These are phyloP conservation scores for Cheilosia vernalis DNA, from an alignment of 2,888 invertebrate species.

Conservation along the genomic window DNA sequence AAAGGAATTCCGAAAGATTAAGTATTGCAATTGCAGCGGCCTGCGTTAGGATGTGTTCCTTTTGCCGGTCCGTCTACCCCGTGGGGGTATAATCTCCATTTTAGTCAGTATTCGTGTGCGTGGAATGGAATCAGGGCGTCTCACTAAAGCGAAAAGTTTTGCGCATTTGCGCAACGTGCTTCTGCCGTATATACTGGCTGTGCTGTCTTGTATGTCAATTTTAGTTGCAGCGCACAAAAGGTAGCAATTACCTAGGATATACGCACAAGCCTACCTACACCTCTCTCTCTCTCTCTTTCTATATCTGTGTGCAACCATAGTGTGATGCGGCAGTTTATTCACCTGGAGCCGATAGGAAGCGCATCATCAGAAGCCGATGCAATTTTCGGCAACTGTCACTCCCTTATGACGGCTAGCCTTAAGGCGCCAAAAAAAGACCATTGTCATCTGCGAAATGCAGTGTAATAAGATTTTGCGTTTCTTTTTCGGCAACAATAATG, in stretches of 20 bases:
- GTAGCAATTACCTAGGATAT: conserved; percentile 74
- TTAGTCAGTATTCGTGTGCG: conserved; percentile 59
- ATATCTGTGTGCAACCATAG: background rate
- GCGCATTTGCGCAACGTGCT: conserved; percentile 71
- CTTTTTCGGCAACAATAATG: conserved; percentile 36
- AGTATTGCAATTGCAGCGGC: conserved; percentile 70
- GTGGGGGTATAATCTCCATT: conserved; percentile 72
- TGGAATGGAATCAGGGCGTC: conserved; percentile 68
- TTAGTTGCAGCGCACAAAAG: conserved; percentile 64
- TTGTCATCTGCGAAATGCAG: conserved; percentile 29
- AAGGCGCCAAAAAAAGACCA: conserved; percentile 56
- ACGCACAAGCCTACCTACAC: conserved; percentile 41
- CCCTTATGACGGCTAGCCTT: conserved; percentile 54
- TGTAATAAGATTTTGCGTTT: conserved; percentile 19
- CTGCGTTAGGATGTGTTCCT: conserved; percentile 38
- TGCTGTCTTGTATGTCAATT: conserved; percentile 74
- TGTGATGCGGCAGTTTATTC: conserved; percentile 53
- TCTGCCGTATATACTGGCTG: conserved; percentile 29
- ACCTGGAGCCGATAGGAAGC: conserved; percentile 28
- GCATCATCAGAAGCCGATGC: background rate
- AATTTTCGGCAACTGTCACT: conserved; percentile 65
- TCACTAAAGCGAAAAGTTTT: conserved; percentile 74
- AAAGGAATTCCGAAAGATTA: conserved; percentile 73
- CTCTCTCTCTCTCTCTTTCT: no score
- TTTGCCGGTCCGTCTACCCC: conserved; percentile 61